These are phyloP conservation scores for Xylota segnis DNA, from an alignment of 2,888 invertebrate genomes.

Conservation along the genomic window DNA sequence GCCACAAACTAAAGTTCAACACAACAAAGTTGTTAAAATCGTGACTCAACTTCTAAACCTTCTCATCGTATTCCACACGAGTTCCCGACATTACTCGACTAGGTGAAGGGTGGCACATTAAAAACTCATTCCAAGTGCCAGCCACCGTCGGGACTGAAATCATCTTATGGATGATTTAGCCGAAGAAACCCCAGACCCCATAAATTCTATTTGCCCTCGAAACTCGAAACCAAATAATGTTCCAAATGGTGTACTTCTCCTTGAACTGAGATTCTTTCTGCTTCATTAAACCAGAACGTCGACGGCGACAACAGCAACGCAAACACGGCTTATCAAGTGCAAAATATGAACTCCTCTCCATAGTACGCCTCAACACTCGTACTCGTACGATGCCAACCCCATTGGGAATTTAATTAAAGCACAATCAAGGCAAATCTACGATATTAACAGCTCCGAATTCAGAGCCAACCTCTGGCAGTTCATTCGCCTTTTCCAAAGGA, in stretches of 20 bases:
- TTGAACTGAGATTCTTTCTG: conserved; percentile 52
- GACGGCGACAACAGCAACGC: conserved; percentile 10
- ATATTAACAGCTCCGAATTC: conserved; percentile 25
- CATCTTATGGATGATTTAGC: not conserved
- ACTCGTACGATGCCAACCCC: not conserved
- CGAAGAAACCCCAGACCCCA: not conserved
- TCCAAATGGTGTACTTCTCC: conserved; percentile 6
- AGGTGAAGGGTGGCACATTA: no score
- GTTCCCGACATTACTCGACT: no score
- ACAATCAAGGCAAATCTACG: conserved; percentile 22
- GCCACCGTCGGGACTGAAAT: no score
- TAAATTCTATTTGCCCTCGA: conserved; percentile 1
- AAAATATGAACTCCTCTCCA: conserved; percentile 11
- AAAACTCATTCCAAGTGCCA: no score
- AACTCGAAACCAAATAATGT: conserved; percentile 8
- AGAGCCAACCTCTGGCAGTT: conserved; percentile 39
- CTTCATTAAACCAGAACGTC: conserved; percentile 9
- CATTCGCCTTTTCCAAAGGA: conserved; percentile 42
- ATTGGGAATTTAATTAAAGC: conserved; percentile 36
- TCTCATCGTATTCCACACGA: no score
- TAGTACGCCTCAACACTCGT: not conserved
- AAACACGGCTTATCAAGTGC: conserved; percentile 31
- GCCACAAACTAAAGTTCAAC: no score
- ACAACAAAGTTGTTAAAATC: no score
- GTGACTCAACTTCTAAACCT: no score